Evolutionary conservation across 1,140 invertebrate species (phyloP), one percentile per base, ranked within the genome.

Genomic region (Semibalanus balanoides): DNA sequence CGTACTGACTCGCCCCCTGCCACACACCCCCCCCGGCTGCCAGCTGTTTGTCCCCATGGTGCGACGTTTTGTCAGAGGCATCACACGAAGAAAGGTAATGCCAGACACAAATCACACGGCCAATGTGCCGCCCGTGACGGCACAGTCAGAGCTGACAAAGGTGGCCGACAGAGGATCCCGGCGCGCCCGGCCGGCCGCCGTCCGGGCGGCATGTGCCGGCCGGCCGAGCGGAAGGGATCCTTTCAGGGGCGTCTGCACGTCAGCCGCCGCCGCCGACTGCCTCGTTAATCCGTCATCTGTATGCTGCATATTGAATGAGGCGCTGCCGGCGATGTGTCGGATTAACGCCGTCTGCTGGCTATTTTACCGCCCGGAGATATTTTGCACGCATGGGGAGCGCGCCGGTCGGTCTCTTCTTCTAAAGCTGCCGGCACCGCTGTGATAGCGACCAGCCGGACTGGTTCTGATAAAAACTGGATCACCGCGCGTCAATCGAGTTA

Each of bases 241-340:
- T 64, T 64, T 64, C 51, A 64, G 51, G 22, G 51, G 51, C 51
- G 22, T 1, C 22, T 25, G 14, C 14, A 3, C 51, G 51, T 64
- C 51, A 25, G 51, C 11, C 51, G 51, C 11, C 51, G 35, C 51
- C 7, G 51, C 51, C 51, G 51, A 14, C 51, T 64, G 51, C 51
- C 51, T 64, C 51, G 51, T 64, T 64, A 64, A 64, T 64, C 51
- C 51, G 51, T 64, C 51, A 64, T 64, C 51, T 64, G 51, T 64
- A 64, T 64, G 51, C 51, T 25, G 51, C 51, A 25, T 25, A 22
- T 25, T 14, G 51, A 64, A 64, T 64, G 51, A 64, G 51, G 51
- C 1, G 22, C 14, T 19, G 51, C 11, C 22, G 14, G 11, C 14
- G 51, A 64, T 64, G 51, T 64, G 51, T 25, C 51, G 51, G 51